Evolutionary conservation across 2,797 vertebrate genomes (phyloP).

Genomic region (Thripadectes ignobilis): DNA sequence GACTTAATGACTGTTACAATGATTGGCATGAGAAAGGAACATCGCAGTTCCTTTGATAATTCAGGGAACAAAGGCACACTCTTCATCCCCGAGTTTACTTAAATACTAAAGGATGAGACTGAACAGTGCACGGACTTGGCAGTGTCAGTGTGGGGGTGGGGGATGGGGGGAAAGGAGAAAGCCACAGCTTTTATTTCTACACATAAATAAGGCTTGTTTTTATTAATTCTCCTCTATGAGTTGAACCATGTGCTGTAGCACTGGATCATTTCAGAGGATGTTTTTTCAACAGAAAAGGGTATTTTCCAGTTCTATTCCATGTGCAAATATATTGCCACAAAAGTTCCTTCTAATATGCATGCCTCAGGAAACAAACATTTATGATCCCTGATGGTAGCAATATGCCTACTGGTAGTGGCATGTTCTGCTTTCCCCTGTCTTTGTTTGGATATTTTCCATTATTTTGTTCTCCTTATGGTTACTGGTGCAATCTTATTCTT

Average conservation of each 20-base stretch:
- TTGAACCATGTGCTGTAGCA: not conserved
- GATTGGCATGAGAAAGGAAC: constrained; percentile 25
- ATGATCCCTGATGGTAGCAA: not conserved
- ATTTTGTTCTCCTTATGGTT: not conserved
- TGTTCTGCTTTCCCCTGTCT: not conserved
- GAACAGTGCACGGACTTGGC: constrained; percentile 2
- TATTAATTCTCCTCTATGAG: not conserved
- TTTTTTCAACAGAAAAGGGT: not conserved
- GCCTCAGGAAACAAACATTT: not conserved
- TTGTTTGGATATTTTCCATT: not conserved
- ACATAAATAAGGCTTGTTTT: not conserved
- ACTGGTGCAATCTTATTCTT: not conserved
- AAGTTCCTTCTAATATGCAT: not conserved
- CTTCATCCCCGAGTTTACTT: not conserved
- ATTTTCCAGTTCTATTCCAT: not conserved
- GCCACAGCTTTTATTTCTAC: not conserved
- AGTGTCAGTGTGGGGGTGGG: not conserved
- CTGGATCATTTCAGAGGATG: not conserved
- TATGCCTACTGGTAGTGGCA: not conserved
- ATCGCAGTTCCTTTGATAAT: constrained; percentile 43
- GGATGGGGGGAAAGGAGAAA: not conserved
- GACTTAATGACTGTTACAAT: constrained; percentile 7
- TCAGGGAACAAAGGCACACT: constrained; percentile 36
- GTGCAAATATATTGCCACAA: not conserved
- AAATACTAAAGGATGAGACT: not conserved